Percentiles rank a stretch among this genome's conserved stretches.
These are phyloP conservation scores for Heliconius congener DNA, from an alignment of 1,140 invertebrate species.

Conservation along the genomic window DNA sequence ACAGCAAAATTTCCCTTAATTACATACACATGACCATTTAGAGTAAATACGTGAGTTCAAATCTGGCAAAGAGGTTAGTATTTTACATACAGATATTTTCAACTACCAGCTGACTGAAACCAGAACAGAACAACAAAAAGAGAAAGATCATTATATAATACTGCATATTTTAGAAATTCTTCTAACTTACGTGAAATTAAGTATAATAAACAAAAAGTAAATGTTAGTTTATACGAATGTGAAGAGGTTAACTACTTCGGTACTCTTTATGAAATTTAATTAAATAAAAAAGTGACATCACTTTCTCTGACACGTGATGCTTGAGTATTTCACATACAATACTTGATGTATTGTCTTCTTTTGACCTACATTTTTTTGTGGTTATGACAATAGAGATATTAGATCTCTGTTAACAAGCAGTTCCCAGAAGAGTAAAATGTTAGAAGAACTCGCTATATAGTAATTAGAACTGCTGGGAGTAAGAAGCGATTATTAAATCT, in stretches of 20 bases:
- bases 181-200: not conserved
- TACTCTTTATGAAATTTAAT: slow-evolving; percentile 22
- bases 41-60: too few species aligned
- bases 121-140: not conserved
- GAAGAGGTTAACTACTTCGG: slow-evolving; percentile 3
- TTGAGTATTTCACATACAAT: slow-evolving; percentile 26
- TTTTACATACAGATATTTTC: not conserved
- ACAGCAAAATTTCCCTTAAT: too few species aligned
- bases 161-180: slow-evolving; percentile 19
- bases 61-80: too few species aligned
- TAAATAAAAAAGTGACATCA: slow-evolving; percentile 10
- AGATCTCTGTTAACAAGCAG: not conserved
- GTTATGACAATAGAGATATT: slow-evolving; percentile 22
- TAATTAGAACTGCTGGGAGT: not conserved
- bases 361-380: slow-evolving; percentile 30
- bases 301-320: slow-evolving; percentile 28
- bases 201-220: not conserved
- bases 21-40: too few species aligned
- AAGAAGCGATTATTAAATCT: not conserved
- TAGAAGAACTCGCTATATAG: not conserved
- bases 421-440: not conserved
- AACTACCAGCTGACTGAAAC: not conserved
- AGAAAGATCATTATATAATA: not conserved
- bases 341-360: slow-evolving; percentile 26
- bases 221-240: not conserved